Evolutionary conservation across 2,113 vertebrate genomes (phyloP), one percentile per base, ranked within the genome.

Genomic region (Arenaria interpres): DNA sequence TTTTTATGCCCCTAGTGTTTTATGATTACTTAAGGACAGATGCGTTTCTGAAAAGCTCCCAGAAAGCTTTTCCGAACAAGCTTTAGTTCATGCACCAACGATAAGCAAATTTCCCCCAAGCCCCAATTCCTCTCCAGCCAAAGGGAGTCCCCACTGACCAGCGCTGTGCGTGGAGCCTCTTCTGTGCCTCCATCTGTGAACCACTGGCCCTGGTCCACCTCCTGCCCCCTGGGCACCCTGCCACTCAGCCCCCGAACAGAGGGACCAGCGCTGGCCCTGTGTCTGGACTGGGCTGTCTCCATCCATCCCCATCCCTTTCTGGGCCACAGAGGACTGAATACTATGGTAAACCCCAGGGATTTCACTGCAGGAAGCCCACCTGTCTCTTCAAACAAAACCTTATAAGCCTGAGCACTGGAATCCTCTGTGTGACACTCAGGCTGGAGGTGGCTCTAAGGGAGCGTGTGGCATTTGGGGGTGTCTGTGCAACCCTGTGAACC

Each of bases 111-210:
- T 51, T 64, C 25, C 32, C 25, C 45, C 12, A 22, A 56, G 8
- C 5, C 17, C 5, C 23, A 63, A 9, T 32, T 48, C 28, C 35
- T 56, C 35, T 62, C 56, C 46, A 78, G 53, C 77, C 23, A 25
- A 37, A 72, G 60, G 68, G 33, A 25, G 19, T 63, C 37, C 30
- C 20, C 10, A 9, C 12, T 56, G 53, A 45, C 24, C 32, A 56
- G 35, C 39, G n/a, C 20, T 6, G 3, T 41, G n/a, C 0, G 1
- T 4, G 25, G 63, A 71, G 50, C 33, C 7, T 1, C 37, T 22
- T 69, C 69, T n/a, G 14, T 51, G 39, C 21, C 4, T 56, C 48
- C 8, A 3, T 37, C 35, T 53, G 10, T 64, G 45, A 66, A n/a
- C 39, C 37, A 20, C 33, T 20, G 39, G 33, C 37, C 43, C 25